A percentile compares a stretch with the other conserved stretches of the same genome.
Evolutionary conservation across 2,797 vertebrate species (phyloP).

Genomic region (Tenualosa thibaudeaui): DNA sequence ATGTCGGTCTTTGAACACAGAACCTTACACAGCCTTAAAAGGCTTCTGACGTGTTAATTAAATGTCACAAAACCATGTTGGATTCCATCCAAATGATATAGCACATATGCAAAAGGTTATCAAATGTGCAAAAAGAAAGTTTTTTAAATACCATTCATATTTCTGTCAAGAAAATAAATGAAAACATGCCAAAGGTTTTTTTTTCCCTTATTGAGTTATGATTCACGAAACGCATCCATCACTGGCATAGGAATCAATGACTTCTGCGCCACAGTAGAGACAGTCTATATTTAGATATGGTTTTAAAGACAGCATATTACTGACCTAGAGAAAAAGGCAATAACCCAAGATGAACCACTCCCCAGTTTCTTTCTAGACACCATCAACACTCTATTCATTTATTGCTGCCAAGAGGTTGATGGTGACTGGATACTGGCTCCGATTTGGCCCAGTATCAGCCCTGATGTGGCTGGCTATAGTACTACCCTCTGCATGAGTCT

Average conservation of each 20-base stretch:
- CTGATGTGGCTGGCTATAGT: not conserved
- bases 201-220: conserved; percentile 60
- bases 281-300: conserved; percentile 68
- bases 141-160: not conserved
- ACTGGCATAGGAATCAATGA: conserved; percentile 75
- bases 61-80: conserved; percentile 52
- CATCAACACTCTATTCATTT: not conserved
- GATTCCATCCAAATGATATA: conserved; percentile 51
- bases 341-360: conserved; percentile 72
- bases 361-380: conserved; percentile 20
- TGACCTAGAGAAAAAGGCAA: conserved; percentile 70
- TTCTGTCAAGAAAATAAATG: conserved; percentile 12
- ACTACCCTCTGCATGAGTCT: not conserved
- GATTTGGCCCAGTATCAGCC: not conserved
- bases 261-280: conserved; percentile 62
- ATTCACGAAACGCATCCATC: conserved; percentile 69
- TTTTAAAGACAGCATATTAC: conserved; percentile 67
- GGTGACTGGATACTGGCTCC: not conserved
- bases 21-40: conserved; percentile 51
- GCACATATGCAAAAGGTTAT: conserved; percentile 46
- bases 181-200: conserved; percentile 39
- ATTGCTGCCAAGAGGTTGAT: not conserved
- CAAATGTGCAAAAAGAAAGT: conserved; percentile 33
- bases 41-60: conserved; percentile 66
- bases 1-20: conserved; percentile 57